phyloP scores from a whole-genome alignment of 2,888 invertebrate species.

The Rotaria socialis region DNA sequence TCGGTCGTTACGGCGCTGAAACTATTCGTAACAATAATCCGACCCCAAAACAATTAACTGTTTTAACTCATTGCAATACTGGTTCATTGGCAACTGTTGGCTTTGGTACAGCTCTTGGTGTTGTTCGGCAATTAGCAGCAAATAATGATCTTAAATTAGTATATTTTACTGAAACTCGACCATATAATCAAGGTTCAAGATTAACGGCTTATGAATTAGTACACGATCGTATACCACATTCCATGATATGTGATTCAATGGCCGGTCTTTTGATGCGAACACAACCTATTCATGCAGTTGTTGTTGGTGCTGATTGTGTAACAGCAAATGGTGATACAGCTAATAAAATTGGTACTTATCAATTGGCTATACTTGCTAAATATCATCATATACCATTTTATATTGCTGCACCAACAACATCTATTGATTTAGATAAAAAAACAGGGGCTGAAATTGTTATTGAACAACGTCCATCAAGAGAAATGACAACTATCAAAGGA shows the following conservation, averaged over 20 bases:
- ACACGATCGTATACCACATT: conserved; percentile 74
- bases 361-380: conserved; percentile 82
- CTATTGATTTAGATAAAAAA: conserved; percentile 75
- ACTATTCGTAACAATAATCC: conserved; percentile 65
- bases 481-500: conserved; percentile 84
- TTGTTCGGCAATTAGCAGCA: conserved; percentile 76
- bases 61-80: conserved; percentile 95
- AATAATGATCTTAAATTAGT: conserved; percentile 69
- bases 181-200: conserved; percentile 84
- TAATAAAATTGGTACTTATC: conserved; percentile 81
- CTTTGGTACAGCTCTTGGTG: conserved; percentile 93
- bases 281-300: conserved; percentile 78
- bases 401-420: conserved; percentile 83
- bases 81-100: conserved; percentile 94
- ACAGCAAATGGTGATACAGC: conserved; percentile 95
- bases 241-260: conserved; percentile 89
- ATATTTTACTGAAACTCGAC: conserved; percentile 93
- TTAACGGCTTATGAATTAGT: conserved; percentile 91
- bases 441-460: conserved; percentile 82
- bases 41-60: conserved; percentile 66
- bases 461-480: conserved; percentile 82
- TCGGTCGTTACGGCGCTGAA: conserved; percentile 77
- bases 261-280: conserved; percentile 82
- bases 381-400: conserved; percentile 88
- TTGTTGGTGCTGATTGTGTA: conserved; percentile 95